phyloP scores from a whole-genome alignment of 2,113 vertebrate genomes.

The Riparia riparia region DNA sequence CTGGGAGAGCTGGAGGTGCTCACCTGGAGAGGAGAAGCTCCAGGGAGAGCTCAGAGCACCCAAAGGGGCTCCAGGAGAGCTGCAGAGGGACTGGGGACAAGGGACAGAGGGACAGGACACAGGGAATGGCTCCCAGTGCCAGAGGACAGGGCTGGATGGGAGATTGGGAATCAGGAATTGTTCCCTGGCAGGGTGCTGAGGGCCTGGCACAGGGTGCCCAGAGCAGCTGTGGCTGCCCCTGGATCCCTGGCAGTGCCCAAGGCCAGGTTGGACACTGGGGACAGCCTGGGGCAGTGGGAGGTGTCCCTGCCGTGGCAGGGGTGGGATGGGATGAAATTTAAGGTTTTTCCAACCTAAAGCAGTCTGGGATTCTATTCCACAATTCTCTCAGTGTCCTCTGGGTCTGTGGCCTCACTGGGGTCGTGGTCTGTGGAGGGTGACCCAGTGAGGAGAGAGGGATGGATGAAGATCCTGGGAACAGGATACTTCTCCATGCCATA shows the following conservation, averaged over 20 bases:
- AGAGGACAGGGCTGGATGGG: neutral
- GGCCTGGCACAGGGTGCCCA: neutral
- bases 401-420: neutral
- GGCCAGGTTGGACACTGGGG: neutral
- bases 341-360: neutral
- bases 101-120: accelerated
- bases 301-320: neutral
- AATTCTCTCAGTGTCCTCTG: neutral
- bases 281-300: neutral
- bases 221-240: neutral
- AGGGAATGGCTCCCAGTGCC: neutral
- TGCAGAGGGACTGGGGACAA: neutral
- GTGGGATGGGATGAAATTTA: accelerated
- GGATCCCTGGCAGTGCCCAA: neutral
- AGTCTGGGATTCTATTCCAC: neutral
- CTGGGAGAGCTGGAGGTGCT: neutral
- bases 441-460: neutral
- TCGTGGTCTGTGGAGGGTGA: neutral
- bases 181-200: neutral
- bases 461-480: neutral
- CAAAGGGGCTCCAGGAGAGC: neutral
- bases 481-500: too few relatives aligned
- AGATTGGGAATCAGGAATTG: neutral
- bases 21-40: accelerated
- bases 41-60: neutral